phyloP scores from a whole-genome alignment of 2,113 vertebrate genomes.

The Brienomyrus longianalis region DNA sequence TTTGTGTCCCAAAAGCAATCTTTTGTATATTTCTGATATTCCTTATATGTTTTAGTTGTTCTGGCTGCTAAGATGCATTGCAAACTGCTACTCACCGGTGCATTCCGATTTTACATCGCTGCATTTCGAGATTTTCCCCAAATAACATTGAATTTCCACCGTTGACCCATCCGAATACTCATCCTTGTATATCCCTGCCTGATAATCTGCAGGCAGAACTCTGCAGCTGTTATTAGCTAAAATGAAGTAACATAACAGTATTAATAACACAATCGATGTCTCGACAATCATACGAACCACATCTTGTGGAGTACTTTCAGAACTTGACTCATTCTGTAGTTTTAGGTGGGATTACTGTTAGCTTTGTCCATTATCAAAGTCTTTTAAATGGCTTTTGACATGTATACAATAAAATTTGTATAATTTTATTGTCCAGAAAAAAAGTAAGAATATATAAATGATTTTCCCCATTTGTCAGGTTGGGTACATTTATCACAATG shows the following conservation, averaged over 20 bases:
- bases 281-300: neutral
- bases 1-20: neutral
- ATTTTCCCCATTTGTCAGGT: neutral
- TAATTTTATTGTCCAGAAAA: neutral
- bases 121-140: neutral
- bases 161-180: neutral
- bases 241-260: neutral
- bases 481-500: neutral
- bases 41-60: neutral
- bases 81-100: neutral
- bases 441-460: neutral
- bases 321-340: neutral
- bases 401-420: neutral
- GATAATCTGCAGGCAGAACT: neutral
- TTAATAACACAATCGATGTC: neutral
- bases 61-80: neutral
- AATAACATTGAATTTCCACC: neutral
- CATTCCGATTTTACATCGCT: neutral
- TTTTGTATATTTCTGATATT: neutral
- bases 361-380: neutral
- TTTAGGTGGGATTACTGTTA: neutral
- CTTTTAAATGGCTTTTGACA: neutral
- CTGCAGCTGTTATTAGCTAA: neutral
- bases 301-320: neutral
- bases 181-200: neutral